A percentile compares a stretch with the other conserved stretches of the same genome.
Conservation (phyloP, 2,797 vertebrate species). For the Oreonectes daqikongensis region DNA sequence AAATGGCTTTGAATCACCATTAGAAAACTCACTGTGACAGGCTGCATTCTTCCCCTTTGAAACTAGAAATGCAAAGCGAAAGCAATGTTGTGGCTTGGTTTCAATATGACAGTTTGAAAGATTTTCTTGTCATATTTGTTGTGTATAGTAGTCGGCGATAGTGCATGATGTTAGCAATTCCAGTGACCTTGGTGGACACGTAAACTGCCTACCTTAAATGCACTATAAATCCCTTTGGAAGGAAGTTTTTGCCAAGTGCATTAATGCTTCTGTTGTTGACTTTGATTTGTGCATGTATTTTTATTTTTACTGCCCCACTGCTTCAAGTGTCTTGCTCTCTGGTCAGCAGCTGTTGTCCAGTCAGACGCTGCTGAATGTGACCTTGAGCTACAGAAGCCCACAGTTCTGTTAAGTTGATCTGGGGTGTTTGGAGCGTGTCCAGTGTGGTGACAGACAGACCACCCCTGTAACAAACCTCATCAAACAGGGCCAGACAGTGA, state of each 20-base stretch:
- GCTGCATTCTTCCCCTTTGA: neutral
- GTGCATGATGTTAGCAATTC: no score
- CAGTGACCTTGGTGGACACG: neutral
- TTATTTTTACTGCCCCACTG: neutral
- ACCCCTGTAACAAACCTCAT: constrained; percentile 34
- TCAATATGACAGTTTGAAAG: neutral
- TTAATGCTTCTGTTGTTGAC: neutral
- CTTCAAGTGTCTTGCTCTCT: neutral
- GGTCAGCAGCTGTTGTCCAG: neutral
- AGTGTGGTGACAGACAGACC: constrained; percentile 29
- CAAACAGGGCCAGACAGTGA: constrained; percentile 21
- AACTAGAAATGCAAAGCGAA: neutral
- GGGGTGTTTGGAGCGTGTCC: neutral
- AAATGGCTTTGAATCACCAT: constrained; percentile 25
- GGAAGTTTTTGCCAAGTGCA: neutral
- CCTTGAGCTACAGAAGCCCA: neutral
- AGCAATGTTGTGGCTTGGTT: neutral
- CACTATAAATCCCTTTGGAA: neutral
- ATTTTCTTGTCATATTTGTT: no score
- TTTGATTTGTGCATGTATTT: neutral
- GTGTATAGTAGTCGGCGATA: no score
- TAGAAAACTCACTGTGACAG: constrained; percentile 9
- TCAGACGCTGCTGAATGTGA: neutral
- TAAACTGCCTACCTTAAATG: neutral
- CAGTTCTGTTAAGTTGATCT: neutral